Conservation (phyloP, 2,797 vertebrate species). For the Neostethus bicornis region DNA sequence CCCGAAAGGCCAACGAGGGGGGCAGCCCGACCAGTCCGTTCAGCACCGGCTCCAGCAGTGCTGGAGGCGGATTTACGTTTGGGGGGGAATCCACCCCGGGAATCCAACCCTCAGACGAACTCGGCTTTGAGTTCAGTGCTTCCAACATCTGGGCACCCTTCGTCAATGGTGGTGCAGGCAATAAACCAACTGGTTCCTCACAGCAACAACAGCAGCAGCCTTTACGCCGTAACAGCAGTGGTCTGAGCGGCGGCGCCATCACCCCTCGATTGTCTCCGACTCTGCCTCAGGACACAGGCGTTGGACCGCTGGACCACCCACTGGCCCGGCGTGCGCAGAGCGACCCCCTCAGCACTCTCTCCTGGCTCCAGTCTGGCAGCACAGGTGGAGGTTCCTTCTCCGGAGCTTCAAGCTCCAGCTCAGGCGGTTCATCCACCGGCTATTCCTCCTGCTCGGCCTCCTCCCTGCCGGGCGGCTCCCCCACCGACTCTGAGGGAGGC, state of each 20-base stretch:
- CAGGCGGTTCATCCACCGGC: slow-evolving; percentile 82
- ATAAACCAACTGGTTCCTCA: slow-evolving; percentile 50
- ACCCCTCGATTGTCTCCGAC: slow-evolving; percentile 92
- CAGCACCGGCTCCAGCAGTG: slow-evolving; percentile 79
- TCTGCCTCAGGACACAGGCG: slow-evolving; percentile 79
- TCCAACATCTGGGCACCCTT: slow-evolving; percentile 95
- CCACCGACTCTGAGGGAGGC: slow-evolving; percentile 87
- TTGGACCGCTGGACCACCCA: slow-evolving; percentile 83
- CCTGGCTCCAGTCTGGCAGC: slow-evolving; percentile 87
- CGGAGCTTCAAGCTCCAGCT: slow-evolving; percentile 80
- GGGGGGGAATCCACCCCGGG: slow-evolving; percentile 73
- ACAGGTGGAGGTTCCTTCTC: slow-evolving; percentile 85
- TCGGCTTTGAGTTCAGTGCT: slow-evolving; percentile 89
- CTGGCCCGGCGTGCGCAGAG: slow-evolving; percentile 87
- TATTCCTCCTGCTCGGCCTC: slow-evolving; percentile 90
- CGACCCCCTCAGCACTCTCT: slow-evolving; percentile 86
- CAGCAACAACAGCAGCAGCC: slow-evolving; percentile 75
- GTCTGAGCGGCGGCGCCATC: slow-evolving; percentile 79
- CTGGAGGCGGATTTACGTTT: slow-evolving; percentile 83
- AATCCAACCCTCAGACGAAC: slow-evolving; percentile 81
- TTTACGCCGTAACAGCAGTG: slow-evolving; percentile 83
- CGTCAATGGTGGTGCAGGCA: slow-evolving; percentile 74
- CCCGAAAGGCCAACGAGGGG: slow-evolving; percentile 73
- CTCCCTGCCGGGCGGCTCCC: slow-evolving; percentile 87
- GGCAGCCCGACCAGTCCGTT: slow-evolving; percentile 89